These are phyloP conservation scores for Copsychus sechellarum DNA, from an alignment of 2,113 vertebrate species.

Conservation along the genomic window DNA sequence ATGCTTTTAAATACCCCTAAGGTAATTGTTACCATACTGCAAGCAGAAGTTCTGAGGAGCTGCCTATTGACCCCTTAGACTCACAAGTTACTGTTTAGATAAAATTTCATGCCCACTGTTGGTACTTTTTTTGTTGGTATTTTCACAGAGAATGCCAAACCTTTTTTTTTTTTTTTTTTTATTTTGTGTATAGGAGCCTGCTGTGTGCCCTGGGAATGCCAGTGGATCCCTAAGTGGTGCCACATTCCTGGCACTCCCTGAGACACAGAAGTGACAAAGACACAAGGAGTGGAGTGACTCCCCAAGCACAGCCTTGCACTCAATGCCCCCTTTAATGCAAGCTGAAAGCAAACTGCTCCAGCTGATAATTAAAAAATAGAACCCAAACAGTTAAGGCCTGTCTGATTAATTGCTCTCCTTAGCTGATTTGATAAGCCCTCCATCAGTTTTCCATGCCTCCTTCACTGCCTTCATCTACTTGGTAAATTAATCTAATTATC, in stretches of 20 bases:
- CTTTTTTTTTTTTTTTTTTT: no score
- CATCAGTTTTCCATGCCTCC: background rate
- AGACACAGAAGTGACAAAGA: fast-evolving
- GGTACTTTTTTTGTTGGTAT: background rate
- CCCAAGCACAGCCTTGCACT: background rate
- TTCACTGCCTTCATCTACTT: constrained; percentile 1
- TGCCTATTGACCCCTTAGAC: background rate
- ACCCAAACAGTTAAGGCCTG: background rate
- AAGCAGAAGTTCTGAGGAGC: background rate
- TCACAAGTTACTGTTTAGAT: background rate
- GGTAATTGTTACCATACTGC: background rate
- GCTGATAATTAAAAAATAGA: background rate
- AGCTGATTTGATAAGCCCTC: constrained; percentile 36
- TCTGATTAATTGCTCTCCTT: constrained; percentile 50
- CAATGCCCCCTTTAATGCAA: background rate
- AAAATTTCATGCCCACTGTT: background rate
- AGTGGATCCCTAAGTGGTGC: background rate
- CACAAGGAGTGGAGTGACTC: background rate
- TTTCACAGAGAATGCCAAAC: background rate
- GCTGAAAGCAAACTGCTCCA: background rate
- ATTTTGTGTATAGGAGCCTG: background rate
- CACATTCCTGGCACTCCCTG: fast-evolving
- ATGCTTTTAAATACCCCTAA: background rate
- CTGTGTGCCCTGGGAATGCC: background rate
- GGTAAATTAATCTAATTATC: constrained; percentile 23